Evolutionary conservation across 2,888 invertebrate genomes (phyloP).

Genomic region (Cosmia pyralina): DNA sequence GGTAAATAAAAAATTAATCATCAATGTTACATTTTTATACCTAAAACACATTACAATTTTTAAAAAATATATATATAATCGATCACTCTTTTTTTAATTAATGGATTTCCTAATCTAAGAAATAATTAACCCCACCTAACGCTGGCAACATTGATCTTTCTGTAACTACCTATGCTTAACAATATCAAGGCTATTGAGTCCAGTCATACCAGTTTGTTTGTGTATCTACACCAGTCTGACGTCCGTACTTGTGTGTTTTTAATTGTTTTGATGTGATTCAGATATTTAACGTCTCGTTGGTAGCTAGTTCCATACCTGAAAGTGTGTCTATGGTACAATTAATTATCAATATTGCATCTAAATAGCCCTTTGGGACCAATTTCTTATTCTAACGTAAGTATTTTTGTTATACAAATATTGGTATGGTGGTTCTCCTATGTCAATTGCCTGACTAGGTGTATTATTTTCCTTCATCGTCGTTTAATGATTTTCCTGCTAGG

Average conservation of each 20-base stretch:
- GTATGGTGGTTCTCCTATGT: constrained; percentile 14
- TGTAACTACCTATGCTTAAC: constrained; percentile 11
- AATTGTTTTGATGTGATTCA: constrained; percentile 4
- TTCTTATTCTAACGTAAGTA: constrained; percentile 16
- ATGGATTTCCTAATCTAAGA: not conserved
- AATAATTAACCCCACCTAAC: not conserved
- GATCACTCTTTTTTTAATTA: not conserved
- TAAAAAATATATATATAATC: too few species aligned
- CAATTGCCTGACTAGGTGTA: constrained; percentile 19
- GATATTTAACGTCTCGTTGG: not conserved
- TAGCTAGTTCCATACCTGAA: not conserved
- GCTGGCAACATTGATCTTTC: constrained; percentile 45
- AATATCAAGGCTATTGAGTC: constrained; percentile 37
- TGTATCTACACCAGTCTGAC: constrained; percentile 19
- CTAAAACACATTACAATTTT: too few species aligned
- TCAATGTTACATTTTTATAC: too few species aligned
- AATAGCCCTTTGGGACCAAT: not conserved
- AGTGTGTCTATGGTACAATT: not conserved
- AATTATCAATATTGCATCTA: not conserved
- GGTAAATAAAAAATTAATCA: too few species aligned
- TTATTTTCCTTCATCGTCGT: constrained; percentile 29
- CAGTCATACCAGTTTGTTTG: constrained; percentile 13
- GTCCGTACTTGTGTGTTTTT: not conserved
- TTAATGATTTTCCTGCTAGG: constrained; percentile 36
- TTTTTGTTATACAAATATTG: constrained; percentile 31